Percentiles rank a stretch among this genome's conserved stretches.
Evolutionary conservation across 2,797 vertebrate species (phyloP).

Genomic region (Pogoniulus pusillus): DNA sequence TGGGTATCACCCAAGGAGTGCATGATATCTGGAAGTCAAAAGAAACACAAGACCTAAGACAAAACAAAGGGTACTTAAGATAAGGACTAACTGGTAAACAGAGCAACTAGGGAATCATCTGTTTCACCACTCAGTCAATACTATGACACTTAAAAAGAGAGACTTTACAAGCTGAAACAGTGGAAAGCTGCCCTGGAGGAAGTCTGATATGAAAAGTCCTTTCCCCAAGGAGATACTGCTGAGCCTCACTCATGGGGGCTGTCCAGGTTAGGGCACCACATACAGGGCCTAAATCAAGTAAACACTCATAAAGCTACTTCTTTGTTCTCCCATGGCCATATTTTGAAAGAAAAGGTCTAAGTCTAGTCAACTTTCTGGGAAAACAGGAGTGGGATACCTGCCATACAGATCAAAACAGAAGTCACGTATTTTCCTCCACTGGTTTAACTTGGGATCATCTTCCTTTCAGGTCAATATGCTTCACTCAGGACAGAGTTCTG

Average conservation of each 20-base stretch:
- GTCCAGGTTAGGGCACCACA: not conserved
- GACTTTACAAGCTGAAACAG: not conserved
- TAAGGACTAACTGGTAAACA: not conserved
- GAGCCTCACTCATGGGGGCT: not conserved
- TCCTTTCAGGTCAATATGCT: not conserved
- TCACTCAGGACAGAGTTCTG: not conserved
- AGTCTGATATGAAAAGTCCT: not conserved
- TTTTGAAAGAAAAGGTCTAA: not conserved
- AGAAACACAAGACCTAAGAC: not conserved
- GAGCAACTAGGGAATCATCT: not conserved
- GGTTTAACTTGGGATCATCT: not conserved
- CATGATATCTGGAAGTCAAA: not conserved
- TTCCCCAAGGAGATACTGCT: not conserved
- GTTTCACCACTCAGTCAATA: not conserved
- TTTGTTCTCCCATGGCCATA: not conserved
- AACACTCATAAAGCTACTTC: not conserved
- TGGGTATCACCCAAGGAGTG: fast-evolving
- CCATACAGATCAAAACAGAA: not conserved
- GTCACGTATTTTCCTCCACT: not conserved
- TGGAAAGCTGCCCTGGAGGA: not conserved
- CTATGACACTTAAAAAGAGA: not conserved
- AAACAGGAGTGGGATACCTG: not conserved
- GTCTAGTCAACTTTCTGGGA: not conserved
- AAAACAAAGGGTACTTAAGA: not conserved
- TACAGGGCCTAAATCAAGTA: not conserved